These are phyloP conservation scores for Lagopus muta DNA, from an alignment of 2,113 vertebrate species.

Conservation along the genomic window DNA sequence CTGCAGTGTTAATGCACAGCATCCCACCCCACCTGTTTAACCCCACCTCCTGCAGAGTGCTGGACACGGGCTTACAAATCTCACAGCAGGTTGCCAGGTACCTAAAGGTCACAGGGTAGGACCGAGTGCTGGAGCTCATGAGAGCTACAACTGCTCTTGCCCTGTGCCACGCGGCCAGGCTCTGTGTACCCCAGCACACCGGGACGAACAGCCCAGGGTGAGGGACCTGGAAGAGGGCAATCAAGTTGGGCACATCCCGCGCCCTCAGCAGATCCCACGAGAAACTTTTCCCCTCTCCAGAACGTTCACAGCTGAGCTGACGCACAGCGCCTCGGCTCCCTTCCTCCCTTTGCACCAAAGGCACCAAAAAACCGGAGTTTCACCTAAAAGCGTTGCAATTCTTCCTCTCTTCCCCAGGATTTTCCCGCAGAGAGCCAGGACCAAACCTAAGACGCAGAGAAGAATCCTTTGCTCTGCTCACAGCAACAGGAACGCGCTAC, in stretches of 20 bases:
- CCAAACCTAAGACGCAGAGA: background rate
- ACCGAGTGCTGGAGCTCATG: background rate
- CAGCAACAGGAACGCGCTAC: no score
- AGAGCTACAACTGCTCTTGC: background rate
- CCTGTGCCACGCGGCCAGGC: background rate
- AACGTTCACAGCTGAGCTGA: background rate
- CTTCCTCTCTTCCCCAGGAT: background rate
- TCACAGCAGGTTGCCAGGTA: background rate
- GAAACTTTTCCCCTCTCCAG: background rate
- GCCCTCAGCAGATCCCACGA: background rate
- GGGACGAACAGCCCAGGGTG: rapidly evolving
- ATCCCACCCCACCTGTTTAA: background rate
- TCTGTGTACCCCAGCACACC: background rate
- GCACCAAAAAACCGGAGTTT: background rate
- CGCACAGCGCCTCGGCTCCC: rapidly evolving
- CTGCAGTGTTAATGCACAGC: background rate
- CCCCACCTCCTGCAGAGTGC: background rate
- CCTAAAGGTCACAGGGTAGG: background rate
- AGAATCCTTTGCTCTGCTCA: background rate
- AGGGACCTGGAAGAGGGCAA: rapidly evolving
- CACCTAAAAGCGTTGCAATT: background rate
- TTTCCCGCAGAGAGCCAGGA: no score
- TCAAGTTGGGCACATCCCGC: background rate
- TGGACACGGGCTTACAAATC: background rate
- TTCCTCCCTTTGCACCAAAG: background rate